phyloP scores from a whole-genome alignment of 2,797 vertebrate genomes.

The Enteromius radiatus region DNA sequence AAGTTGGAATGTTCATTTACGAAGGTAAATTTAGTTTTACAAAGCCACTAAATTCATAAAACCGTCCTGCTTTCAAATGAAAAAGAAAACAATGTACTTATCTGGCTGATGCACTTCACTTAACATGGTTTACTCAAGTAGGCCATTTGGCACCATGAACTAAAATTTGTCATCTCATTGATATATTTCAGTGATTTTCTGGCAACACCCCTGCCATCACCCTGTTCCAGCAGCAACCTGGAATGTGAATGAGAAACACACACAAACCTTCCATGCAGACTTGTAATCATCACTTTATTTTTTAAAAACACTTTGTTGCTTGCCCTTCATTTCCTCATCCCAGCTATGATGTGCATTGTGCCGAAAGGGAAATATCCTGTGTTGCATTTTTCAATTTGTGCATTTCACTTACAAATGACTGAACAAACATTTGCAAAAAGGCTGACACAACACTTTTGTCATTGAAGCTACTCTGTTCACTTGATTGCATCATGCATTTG shows the following conservation, averaged over 20 bases:
- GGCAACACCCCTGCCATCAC: background rate
- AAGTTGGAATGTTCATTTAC: background rate
- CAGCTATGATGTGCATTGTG: conserved; percentile 1
- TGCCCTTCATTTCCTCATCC: background rate
- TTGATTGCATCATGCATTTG: conserved; percentile 26
- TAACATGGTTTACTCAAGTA: background rate
- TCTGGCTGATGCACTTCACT: background rate
- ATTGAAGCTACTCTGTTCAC: background rate
- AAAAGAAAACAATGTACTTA: background rate
- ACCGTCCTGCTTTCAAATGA: background rate
- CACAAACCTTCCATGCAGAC: no score
- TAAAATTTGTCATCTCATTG: background rate
- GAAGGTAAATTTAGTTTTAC: background rate
- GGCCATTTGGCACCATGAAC: background rate
- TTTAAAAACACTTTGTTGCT: background rate
- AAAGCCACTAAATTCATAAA: background rate
- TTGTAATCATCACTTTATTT: background rate
- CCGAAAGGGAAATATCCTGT: background rate
- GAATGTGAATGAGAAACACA: background rate
- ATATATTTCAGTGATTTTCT: background rate
- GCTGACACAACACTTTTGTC: conserved; percentile 16
- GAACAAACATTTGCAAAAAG: conserved; percentile 22
- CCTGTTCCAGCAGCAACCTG: background rate
- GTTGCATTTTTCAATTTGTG: conserved; percentile 24
- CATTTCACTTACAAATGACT: conserved; percentile 29